Conservation (phyloP, 1,140 invertebrate genomes). For the Drosophila yakuba region DNA sequence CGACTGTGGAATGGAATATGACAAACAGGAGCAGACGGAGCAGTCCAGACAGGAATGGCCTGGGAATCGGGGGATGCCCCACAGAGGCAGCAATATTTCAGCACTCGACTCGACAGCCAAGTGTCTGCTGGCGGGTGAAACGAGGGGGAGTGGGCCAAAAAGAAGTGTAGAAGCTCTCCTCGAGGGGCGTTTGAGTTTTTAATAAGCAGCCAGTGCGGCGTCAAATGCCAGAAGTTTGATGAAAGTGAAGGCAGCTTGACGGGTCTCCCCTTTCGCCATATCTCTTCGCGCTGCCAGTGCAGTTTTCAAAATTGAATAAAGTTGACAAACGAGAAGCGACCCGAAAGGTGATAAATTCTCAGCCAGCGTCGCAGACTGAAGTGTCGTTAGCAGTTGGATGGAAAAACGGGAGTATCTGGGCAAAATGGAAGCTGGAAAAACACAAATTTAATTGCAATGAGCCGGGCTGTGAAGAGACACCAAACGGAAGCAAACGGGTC, state of each 20-base stretch:
- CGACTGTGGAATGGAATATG: conserved; percentile 29
- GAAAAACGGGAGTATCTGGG: conserved; percentile 19
- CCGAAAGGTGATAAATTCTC: conserved; percentile 65
- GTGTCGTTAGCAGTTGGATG: conserved; percentile 49
- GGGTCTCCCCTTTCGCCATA: background rate
- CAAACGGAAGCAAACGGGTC: conserved; percentile 20
- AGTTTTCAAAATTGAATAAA: conserved; percentile 62
- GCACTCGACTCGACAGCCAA: conserved; percentile 50
- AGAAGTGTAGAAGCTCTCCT: conserved; percentile 17
- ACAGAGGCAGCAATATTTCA: conserved; percentile 57
- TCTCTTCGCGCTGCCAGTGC: conserved; percentile 11
- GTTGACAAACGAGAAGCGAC: conserved; percentile 54
- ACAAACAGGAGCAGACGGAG: conserved; percentile 34
- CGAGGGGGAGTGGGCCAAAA: background rate
- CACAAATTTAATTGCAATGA: conserved; percentile 54
- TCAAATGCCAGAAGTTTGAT: conserved; percentile 64
- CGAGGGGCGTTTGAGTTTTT: conserved; percentile 57
- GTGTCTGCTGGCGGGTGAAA: conserved; percentile 22
- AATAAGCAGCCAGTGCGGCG: conserved; percentile 62
- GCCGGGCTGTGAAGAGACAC: background rate
- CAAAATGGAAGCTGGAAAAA: conserved; percentile 18
- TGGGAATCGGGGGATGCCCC: conserved; percentile 5
- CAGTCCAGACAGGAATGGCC: conserved; percentile 37
- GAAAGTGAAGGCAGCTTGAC: conserved; percentile 51
- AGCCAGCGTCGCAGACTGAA: conserved; percentile 41